phyloP scores from a whole-genome alignment of 2,888 invertebrate species.

The Erebia aethiops region DNA sequence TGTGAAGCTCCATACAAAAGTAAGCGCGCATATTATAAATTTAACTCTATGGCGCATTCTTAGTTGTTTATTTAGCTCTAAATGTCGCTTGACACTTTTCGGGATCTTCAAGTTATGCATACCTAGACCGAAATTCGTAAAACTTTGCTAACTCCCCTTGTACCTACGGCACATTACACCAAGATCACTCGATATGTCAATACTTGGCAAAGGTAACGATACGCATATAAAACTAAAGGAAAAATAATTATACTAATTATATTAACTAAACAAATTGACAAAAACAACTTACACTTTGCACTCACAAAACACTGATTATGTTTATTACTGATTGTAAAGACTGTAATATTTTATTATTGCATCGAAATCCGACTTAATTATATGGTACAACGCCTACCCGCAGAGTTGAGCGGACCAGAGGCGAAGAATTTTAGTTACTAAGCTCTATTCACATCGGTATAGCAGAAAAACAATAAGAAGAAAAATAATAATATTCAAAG shows the following conservation, averaged over 20 bases:
- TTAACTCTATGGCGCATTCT: too few species aligned
- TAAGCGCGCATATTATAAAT: too few species aligned
- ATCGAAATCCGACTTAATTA: neutral
- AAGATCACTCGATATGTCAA: constrained; percentile 35
- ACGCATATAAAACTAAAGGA: constrained; percentile 38
- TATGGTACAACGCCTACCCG: too few species aligned
- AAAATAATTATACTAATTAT: constrained; percentile 36
- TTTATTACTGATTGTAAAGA: constrained; percentile 22
- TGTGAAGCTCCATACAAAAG: too few species aligned
- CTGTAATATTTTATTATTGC: neutral
- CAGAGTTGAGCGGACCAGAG: too few species aligned
- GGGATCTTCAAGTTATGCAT: too few species aligned
- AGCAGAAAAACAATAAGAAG: too few species aligned
- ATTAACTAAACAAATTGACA: constrained; percentile 38
- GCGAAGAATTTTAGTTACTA: too few species aligned
- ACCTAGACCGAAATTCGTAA: neutral
- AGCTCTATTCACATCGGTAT: too few species aligned
- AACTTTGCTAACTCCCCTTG: constrained; percentile 12
- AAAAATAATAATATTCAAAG: neutral
- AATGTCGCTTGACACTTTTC: too few species aligned
- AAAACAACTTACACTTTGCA: constrained; percentile 59
- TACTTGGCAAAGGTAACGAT: constrained; percentile 34
- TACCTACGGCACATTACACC: constrained; percentile 29
- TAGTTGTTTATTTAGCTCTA: too few species aligned
- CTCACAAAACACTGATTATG: constrained; percentile 29